A percentile compares a stretch with the other conserved stretches of the same genome.
phyloP scores from a whole-genome alignment of 2,888 invertebrate species.

The Portevinia maculata region DNA sequence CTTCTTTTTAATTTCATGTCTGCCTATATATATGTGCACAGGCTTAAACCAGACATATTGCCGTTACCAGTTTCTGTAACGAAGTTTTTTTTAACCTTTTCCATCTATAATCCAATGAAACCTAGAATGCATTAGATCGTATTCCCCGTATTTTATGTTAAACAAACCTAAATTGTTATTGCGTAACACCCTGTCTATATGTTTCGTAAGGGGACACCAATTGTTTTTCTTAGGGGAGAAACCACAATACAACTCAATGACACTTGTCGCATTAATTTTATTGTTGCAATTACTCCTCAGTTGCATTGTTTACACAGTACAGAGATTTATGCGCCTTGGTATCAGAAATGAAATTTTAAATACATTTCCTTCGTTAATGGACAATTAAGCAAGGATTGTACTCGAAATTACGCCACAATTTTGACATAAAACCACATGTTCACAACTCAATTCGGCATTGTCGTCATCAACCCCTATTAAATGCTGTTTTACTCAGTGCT shows the following conservation, averaged over 20 bases:
- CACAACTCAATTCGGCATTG: constrained; percentile 77
- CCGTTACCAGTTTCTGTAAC: too few relatives aligned
- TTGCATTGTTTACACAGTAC: constrained; percentile 23
- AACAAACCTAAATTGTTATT: constrained; percentile 16
- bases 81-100: too few relatives aligned
- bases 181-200: constrained; percentile 13
- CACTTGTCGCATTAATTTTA: constrained; percentile 67
- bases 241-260: constrained; percentile 27
- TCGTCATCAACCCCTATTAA: constrained; percentile 34
- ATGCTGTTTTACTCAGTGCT: constrained; percentile 29
- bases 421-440: constrained; percentile 82
- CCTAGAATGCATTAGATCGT: not conserved
- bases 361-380: constrained; percentile 54
- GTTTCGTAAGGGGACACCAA: constrained; percentile 9
- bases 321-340: constrained; percentile 45
- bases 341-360: constrained; percentile 17
- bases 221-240: constrained; percentile 18
- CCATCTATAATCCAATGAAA: too few relatives aligned
- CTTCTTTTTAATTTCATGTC: too few relatives aligned
- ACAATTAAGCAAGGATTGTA: constrained; percentile 66
- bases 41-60: too few relatives aligned
- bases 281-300: constrained; percentile 68
- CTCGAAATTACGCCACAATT: constrained; percentile 76
- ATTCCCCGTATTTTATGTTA: not conserved
- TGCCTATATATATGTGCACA: too few relatives aligned